phyloP scores from a whole-genome alignment of 2,888 invertebrate genomes.

The Agrypnus murinus region DNA sequence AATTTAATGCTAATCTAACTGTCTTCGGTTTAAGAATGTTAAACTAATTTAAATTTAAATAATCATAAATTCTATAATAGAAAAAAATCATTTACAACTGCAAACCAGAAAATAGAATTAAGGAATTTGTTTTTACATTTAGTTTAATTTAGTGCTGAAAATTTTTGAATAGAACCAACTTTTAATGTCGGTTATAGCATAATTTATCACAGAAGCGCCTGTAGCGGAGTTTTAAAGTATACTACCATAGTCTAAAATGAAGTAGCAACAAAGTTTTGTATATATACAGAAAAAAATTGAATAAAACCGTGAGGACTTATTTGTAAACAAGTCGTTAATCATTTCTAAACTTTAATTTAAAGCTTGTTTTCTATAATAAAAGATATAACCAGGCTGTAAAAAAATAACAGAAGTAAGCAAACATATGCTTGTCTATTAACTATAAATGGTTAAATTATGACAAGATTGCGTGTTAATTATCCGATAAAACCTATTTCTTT shows the following conservation, averaged over 20 bases:
- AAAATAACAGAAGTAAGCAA: background rate
- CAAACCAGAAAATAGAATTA: too few relatives aligned
- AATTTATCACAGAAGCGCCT: slow-evolving; percentile 42
- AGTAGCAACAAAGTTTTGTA: slow-evolving; percentile 35
- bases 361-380: slow-evolving; percentile 24
- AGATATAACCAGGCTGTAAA: slow-evolving; percentile 22
- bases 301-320: slow-evolving; percentile 36
- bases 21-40: too few relatives aligned
- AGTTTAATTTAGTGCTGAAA: slow-evolving; percentile 18
- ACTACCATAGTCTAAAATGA: slow-evolving; percentile 23
- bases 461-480: slow-evolving; percentile 25
- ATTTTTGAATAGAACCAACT: slow-evolving; percentile 20
- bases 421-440: slow-evolving; percentile 5
- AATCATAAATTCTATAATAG: too few relatives aligned
- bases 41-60: too few relatives aligned
- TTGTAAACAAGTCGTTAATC: slow-evolving; percentile 46
- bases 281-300: slow-evolving; percentile 26
- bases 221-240: slow-evolving; percentile 23
- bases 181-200: slow-evolving; percentile 4
- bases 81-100: too few relatives aligned
- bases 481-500: slow-evolving; percentile 14
- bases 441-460: slow-evolving; percentile 21
- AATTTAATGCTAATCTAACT: too few relatives aligned
- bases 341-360: slow-evolving; percentile 37
- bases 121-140: background rate